phyloP scores from a whole-genome alignment of 1,140 invertebrate species.

The Drosophila pachea region DNA sequence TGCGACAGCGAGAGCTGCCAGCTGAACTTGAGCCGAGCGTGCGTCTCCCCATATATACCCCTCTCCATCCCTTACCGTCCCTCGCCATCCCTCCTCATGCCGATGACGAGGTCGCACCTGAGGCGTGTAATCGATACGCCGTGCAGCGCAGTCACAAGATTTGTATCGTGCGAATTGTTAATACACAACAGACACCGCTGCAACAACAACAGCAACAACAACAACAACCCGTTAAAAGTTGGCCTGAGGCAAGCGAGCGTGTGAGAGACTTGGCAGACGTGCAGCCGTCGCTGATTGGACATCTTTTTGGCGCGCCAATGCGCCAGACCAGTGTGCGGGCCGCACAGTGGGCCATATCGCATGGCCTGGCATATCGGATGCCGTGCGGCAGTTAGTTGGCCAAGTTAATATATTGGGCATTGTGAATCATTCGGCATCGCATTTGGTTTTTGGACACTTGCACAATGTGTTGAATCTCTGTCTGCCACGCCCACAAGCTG shows the following conservation, averaged over 20 bases:
- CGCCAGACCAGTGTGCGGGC: slow-evolving; percentile 22
- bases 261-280: slow-evolving; percentile 24
- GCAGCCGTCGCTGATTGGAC: slow-evolving; percentile 46
- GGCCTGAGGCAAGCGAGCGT: slow-evolving; percentile 40
- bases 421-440: slow-evolving; percentile 33
- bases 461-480: not conserved
- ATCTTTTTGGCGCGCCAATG: slow-evolving; percentile 49
- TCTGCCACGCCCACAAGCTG: slow-evolving; percentile 28
- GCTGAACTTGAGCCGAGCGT: slow-evolving; percentile 68
- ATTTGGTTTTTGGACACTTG: too few species aligned
- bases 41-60: slow-evolving; percentile 36
- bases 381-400: slow-evolving; percentile 7
- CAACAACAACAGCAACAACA: slow-evolving; percentile 16
- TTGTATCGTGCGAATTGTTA: slow-evolving; percentile 75
- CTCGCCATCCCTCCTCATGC: not conserved
- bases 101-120: slow-evolving; percentile 68
- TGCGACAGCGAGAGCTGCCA: slow-evolving; percentile 45
- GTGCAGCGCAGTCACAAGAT: slow-evolving; percentile 55
- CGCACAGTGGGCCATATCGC: slow-evolving; percentile 28
- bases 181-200: slow-evolving; percentile 55
- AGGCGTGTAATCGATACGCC: slow-evolving; percentile 71
- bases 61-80: not conserved
- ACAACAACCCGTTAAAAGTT: slow-evolving; percentile 4
- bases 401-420: slow-evolving; percentile 6
- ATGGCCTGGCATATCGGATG: slow-evolving; percentile 38